Base-by-base conservation (phyloP, 2,888 invertebrate genomes). In the Trichacis sp. region DNA sequence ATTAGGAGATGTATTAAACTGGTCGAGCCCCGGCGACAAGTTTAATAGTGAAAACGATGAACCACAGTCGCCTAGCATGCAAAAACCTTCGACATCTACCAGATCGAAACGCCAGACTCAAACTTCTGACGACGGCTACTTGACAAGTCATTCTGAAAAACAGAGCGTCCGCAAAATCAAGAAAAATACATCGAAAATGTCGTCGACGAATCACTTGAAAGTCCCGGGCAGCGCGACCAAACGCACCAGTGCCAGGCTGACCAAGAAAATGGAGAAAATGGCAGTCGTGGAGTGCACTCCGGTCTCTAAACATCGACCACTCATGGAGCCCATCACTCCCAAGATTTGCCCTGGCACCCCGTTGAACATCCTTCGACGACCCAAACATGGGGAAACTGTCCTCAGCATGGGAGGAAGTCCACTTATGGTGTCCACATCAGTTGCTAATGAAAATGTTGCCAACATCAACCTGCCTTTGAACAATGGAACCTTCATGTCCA, bases 381-480 rank as follows among this genome's bases (percentile, higher is more conserved):
- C 90, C 24, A 86, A 88, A 1, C 86, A 86, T 66, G 90, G 90
- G 0, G 91, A 91, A 85, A 88, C 89, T 86, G 90, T 89, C 6
- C 85, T 91, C 1, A 91, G 91, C 58, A 87, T 90, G 87, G 87
- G 89, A 3, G 91, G 91, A 5, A 91, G 91, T 53, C 91, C 91
- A 0, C 84, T 91, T 42, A 84, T 90, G 80, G 88, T 89, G 43
- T 87, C 88, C 0, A 80, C 81, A 1, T 73, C 84, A 9, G 69
- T 82, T 1, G 20, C 77, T 50, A 80, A 85, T 0, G 88, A 89
- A 14, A 86, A 87, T 33, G 86, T 86, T 64, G 89, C 90, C 0
- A 91, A 89, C 79, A 87, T 91, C 72, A 91, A 90, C 79, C 90
- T 91, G n/a, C 88, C 90, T 0, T 83, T 91, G 0, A 77, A 85